Evolutionary conservation across 2,888 invertebrate genomes (phyloP).

Genomic region (Elysia crispata): DNA sequence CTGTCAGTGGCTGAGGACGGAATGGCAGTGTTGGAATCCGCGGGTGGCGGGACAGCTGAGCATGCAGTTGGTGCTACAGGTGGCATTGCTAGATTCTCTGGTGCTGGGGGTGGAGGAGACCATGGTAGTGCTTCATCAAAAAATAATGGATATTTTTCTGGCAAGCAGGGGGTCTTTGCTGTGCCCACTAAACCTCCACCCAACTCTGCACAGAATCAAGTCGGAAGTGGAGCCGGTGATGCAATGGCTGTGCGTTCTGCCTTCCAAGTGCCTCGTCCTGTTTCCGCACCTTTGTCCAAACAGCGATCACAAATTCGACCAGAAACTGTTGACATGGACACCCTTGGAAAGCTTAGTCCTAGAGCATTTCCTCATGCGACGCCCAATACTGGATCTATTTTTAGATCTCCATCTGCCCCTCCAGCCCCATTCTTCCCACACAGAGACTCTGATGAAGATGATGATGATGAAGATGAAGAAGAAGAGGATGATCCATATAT

Average conservation of each 20-base stretch:
- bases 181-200: slow-evolving; percentile 26
- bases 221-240: not conserved
- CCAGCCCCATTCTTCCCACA: slow-evolving; percentile 62
- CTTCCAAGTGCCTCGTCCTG: slow-evolving; percentile 57
- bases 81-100: no score
- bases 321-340: slow-evolving; percentile 58
- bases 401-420: slow-evolving; percentile 70
- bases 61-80: not conserved
- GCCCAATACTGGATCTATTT: slow-evolving; percentile 36
- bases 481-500: slow-evolving; percentile 57
- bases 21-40: slow-evolving; percentile 25
- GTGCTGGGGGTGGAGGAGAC: no score
- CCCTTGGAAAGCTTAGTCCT: slow-evolving; percentile 68
- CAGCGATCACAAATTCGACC: slow-evolving; percentile 18
- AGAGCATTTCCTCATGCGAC: slow-evolving; percentile 60
- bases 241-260: slow-evolving; percentile 43
- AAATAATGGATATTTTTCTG: no score
- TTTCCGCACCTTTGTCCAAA: slow-evolving; percentile 60
- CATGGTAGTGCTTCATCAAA: no score
- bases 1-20: slow-evolving; percentile 31
- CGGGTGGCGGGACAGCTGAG: not conserved
- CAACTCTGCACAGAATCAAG: slow-evolving; percentile 26
- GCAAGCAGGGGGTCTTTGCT: slow-evolving; percentile 3
- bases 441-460: slow-evolving; percentile 57
- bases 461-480: slow-evolving; percentile 62